A percentile compares a stretch with the other conserved stretches of the same genome.
These are phyloP conservation scores for Seira ritae DNA, from an alignment of 2,888 invertebrate genomes.

Conservation along the genomic window DNA sequence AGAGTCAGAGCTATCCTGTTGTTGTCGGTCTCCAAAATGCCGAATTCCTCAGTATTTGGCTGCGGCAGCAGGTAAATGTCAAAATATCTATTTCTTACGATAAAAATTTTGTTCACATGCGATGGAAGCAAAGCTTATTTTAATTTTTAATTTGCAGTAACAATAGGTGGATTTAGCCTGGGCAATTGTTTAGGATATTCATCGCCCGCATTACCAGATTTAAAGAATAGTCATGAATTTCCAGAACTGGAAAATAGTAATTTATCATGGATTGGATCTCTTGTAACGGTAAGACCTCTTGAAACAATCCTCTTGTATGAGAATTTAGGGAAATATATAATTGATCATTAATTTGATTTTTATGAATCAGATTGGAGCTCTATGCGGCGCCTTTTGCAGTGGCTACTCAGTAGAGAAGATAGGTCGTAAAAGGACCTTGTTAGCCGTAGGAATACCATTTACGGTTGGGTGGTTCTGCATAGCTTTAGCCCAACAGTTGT, in stretches of 20 bases:
- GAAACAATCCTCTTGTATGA: background rate
- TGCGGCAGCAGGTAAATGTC: conserved; percentile 58
- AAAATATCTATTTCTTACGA: no score
- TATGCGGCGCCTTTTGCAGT: conserved; percentile 48
- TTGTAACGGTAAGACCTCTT: conserved; percentile 74
- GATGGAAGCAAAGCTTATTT: background rate
- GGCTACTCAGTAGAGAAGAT: conserved; percentile 77
- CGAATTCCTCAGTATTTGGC: conserved; percentile 52
- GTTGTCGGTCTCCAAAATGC: conserved; percentile 20
- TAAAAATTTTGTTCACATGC: background rate
- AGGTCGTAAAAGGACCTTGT: conserved; percentile 79
- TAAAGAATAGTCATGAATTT: conserved; percentile 45
- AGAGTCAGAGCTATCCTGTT: conserved; percentile 28
- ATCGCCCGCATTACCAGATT: conserved; percentile 54
- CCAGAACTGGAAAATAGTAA: conserved; percentile 77
- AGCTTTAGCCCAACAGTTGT: conserved; percentile 76
- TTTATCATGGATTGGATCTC: conserved; percentile 79
- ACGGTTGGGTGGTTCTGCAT: conserved; percentile 80
- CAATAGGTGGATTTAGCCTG: conserved; percentile 61
- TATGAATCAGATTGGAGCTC: conserved; percentile 50
- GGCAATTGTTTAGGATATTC: conserved; percentile 59
- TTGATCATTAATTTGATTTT: no score
- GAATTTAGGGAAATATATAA: no score
- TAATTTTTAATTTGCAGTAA: conserved; percentile 36
- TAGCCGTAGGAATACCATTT: conserved; percentile 78